Evolutionary conservation across 2,888 invertebrate species (phyloP), one percentile per base, ranked within the genome.

Genomic region (Mythimna impura): DNA sequence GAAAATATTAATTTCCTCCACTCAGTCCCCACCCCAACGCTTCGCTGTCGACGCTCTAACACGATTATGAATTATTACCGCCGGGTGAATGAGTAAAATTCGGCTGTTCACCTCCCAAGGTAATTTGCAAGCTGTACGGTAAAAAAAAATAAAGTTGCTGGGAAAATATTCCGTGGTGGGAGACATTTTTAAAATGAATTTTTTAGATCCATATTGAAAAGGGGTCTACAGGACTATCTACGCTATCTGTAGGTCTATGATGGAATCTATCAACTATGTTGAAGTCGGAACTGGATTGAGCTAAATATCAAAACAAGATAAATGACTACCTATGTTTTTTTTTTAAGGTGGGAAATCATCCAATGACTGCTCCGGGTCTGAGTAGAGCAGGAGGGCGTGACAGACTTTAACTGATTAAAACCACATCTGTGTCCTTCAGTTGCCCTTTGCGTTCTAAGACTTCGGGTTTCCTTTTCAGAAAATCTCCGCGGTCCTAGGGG

Each of bases 21-120:
- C 82, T 82, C 73, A 83, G 80, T 36, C 62, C 89, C 14, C 82
- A 79, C 67, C 89, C 81, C 74, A 79, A 86, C 71, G 82, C 82
- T 88, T 85, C 78, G 83, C 78, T 86, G 88, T 86, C 85, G 82
- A 83, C 87, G 82, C 52, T 71, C 86, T 88, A 88, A 87, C 87
- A 76, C 78, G 87, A 87, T 87, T 88, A 87, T 88, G 88, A 89
- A 85, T 88, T 88, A 89, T 89, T 87, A 84, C 81, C 75, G 80
- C n/a, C 76, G 82, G 79, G 82, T 83, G 85, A 88, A 85, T 84
- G 79, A 84, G 87, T 89, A 82, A 86, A 87, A 84, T 86, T 87
- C 77, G 80, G 76, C 54, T 76, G 74, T 78, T 80, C 84, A 79
- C 76, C 85, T 80, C 66, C 69, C 63, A 68, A 80, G 73, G 85